These are phyloP conservation scores for Lamproptera curius DNA, from an alignment of 2,888 invertebrate species.

Conservation along the genomic window DNA sequence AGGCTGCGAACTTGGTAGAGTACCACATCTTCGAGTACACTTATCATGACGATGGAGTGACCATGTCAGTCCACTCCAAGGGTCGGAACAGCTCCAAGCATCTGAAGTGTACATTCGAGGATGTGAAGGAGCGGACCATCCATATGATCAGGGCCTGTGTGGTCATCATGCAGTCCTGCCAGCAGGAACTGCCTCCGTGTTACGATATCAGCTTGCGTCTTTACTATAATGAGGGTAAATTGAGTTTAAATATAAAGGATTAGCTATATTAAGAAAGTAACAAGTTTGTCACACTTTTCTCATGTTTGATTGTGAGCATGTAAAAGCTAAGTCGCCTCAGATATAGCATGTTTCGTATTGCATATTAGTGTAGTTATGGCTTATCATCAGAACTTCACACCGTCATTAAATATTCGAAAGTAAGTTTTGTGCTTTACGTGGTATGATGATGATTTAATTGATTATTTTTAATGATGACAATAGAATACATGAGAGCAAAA, in stretches of 20 bases:
- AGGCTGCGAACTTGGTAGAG: constrained; percentile 51
- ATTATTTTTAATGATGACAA: too few relatives aligned
- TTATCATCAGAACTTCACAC: too few relatives aligned
- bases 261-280: too few relatives aligned
- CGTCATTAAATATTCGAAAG: too few relatives aligned
- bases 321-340: too few relatives aligned
- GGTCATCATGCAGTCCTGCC: constrained; percentile 39
- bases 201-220: constrained; percentile 52
- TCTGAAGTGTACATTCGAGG: constrained; percentile 41
- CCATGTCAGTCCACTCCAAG: constrained; percentile 44
- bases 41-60: constrained; percentile 44
- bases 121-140: constrained; percentile 41
- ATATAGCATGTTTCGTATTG: too few relatives aligned
- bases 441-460: too few relatives aligned
- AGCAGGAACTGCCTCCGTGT: constrained; percentile 32
- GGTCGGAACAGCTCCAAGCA: constrained; percentile 28
- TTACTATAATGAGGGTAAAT: constrained; percentile 59
- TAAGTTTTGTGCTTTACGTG: too few relatives aligned
- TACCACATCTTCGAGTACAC: constrained; percentile 57
- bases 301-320: too few relatives aligned
- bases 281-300: too few relatives aligned
- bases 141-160: constrained; percentile 44
- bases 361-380: too few relatives aligned
- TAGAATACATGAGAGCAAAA: too few relatives aligned
- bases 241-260: not conserved